Evolutionary conservation across 2,797 vertebrate species (phyloP).

Genomic region (Orestias chungarensis): DNA sequence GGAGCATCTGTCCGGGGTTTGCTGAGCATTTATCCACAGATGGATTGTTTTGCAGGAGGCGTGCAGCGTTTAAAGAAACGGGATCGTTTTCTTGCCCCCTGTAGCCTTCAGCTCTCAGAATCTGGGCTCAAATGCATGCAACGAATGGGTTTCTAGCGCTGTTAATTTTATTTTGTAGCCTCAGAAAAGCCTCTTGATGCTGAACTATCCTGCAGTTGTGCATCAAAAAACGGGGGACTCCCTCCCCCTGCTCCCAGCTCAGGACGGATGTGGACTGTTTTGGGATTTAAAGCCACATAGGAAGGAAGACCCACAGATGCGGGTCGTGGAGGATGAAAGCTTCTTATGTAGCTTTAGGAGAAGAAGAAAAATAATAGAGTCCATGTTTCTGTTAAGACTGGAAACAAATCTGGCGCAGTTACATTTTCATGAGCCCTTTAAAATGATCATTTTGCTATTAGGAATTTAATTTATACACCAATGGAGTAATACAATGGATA

Average conservation of each 20-base stretch:
- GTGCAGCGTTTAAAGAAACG: conserved; percentile 22
- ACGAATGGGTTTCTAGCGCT: background rate
- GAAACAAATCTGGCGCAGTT: background rate
- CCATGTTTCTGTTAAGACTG: conserved; percentile 13
- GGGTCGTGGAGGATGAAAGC: conserved; percentile 56
- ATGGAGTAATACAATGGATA: background rate
- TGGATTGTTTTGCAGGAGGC: conserved; percentile 32
- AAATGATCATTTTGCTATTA: background rate
- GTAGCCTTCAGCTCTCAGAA: background rate
- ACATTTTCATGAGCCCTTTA: background rate
- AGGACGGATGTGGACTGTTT: conserved; percentile 77
- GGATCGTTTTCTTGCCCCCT: background rate
- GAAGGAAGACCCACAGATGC: conserved; percentile 64
- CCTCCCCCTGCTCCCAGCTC: conserved; percentile 12
- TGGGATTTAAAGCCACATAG: conserved; percentile 74
- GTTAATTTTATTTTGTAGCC: background rate
- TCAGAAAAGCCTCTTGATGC: background rate
- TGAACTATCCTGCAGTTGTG: conserved; percentile 7
- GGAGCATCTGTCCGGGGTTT: background rate
- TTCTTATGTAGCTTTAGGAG: conserved; percentile 33
- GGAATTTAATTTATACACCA: background rate
- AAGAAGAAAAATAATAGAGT: too few relatives aligned
- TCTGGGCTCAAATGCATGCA: background rate
- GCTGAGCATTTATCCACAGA: conserved; percentile 15
- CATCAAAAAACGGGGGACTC: conserved; percentile 37